Evolutionary conservation across 2,888 invertebrate species (phyloP).

Genomic region (Diarsia rubi): DNA sequence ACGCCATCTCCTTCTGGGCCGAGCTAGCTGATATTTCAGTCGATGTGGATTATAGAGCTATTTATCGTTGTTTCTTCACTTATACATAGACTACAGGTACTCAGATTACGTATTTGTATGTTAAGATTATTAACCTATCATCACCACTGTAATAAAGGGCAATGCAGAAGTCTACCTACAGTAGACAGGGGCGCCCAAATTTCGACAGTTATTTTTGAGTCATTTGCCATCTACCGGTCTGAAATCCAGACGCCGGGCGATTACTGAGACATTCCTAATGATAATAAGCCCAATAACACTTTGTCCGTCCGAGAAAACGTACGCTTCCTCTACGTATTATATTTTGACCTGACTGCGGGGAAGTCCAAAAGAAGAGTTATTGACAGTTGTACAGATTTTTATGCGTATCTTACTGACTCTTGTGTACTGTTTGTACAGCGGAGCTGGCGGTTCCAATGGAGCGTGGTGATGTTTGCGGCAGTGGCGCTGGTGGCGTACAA

Average conservation of each 20-base stretch:
- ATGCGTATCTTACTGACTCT: slow-evolving; percentile 9
- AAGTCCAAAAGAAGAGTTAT: background rate
- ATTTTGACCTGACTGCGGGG: background rate
- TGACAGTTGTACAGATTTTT: background rate
- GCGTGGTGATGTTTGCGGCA: slow-evolving; percentile 92
- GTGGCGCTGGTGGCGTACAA: slow-evolving; percentile 92
- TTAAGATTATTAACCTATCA: background rate
- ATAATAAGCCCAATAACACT: background rate
- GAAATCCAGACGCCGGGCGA: background rate
- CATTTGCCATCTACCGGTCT: background rate
- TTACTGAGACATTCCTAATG: background rate
- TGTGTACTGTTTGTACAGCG: slow-evolving; percentile 74
- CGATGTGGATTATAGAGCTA: background rate
- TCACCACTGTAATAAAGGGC: background rate
- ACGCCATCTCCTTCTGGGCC: no score
- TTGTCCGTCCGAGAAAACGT: background rate
- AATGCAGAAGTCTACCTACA: background rate
- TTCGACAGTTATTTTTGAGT: background rate
- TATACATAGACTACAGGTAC: background rate
- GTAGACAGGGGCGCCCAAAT: no score
- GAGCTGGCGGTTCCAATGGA: slow-evolving; percentile 92
- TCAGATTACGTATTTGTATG: background rate
- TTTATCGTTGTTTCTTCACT: background rate
- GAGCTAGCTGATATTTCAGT: background rate
- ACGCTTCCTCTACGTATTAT: slow-evolving; percentile 16